Evolutionary conservation across 1,140 invertebrate genomes (phyloP).

Genomic region (Tetraneura akinire): DNA sequence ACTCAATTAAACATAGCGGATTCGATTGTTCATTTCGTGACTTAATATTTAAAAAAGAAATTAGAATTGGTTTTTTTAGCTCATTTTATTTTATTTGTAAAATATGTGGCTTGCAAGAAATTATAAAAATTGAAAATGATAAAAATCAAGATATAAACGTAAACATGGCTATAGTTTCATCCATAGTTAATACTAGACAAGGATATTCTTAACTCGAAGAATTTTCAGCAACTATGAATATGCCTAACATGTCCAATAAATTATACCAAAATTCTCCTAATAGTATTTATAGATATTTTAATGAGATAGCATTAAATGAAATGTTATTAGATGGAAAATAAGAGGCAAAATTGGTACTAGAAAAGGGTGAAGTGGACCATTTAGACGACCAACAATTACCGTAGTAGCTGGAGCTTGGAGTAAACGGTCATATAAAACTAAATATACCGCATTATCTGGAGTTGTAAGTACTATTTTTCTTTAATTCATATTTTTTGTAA

Average conservation of each 20-base stretch:
- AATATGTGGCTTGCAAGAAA: background rate
- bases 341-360: background rate
- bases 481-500: no score
- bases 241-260: background rate
- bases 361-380: background rate
- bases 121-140: background rate
- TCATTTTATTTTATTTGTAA: background rate
- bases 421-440: background rate
- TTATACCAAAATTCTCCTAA: background rate
- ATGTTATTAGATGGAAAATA: background rate
- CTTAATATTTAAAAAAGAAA: background rate
- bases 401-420: constrained; percentile 13
- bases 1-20: background rate
- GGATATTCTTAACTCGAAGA: constrained; percentile 13
- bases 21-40: background rate
- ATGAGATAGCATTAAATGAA: background rate
- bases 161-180: background rate
- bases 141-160: background rate
- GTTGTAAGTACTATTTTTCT: constrained; percentile 5
- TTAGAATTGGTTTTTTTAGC: background rate
- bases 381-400: background rate
- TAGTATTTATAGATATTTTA: background rate
- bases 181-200: background rate
- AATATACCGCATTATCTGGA: background rate
- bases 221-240: background rate